These are phyloP conservation scores for Oryzias sinensis DNA, from an alignment of 2,797 vertebrate genomes.

Conservation along the genomic window DNA sequence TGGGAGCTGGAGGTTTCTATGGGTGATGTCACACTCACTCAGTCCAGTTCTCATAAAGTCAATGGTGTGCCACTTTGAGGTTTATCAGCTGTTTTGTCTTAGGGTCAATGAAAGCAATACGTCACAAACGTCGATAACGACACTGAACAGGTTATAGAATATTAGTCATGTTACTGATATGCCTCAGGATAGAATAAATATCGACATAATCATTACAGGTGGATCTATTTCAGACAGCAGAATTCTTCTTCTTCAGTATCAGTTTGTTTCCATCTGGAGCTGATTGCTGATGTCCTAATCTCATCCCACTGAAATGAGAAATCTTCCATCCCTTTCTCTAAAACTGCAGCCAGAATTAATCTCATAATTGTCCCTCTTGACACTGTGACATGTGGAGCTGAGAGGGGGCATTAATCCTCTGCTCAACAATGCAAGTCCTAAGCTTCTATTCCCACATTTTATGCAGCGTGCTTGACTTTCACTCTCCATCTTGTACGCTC, in stretches of 20 bases:
- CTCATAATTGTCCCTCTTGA: slow-evolving; percentile 51
- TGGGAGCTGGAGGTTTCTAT: no score
- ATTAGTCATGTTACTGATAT: no score
- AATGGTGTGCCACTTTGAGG: no score
- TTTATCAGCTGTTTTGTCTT: no score
- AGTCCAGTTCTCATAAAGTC: no score
- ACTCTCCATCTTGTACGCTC: slow-evolving; percentile 32
- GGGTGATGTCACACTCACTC: no score
- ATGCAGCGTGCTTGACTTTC: slow-evolving; percentile 32
- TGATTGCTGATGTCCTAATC: slow-evolving; percentile 30
- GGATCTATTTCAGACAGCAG: not conserved
- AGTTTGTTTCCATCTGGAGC: slow-evolving; percentile 25
- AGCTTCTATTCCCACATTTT: slow-evolving; percentile 52
- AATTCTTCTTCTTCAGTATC: slow-evolving; percentile 12
- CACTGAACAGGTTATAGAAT: no score
- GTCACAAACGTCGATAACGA: no score
- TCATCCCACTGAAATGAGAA: slow-evolving; percentile 41
- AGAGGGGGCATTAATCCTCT: slow-evolving; percentile 53
- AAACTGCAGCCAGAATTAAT: slow-evolving; percentile 55
- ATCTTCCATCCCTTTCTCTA: slow-evolving; percentile 30
- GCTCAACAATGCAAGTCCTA: slow-evolving; percentile 46
- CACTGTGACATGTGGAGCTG: slow-evolving; percentile 50
- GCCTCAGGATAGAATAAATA: no score
- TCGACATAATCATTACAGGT: no score
- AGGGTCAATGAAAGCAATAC: no score